These are phyloP conservation scores for Hemiscyllium ocellatum DNA, from an alignment of 2,113 vertebrate genomes.

Conservation along the genomic window DNA sequence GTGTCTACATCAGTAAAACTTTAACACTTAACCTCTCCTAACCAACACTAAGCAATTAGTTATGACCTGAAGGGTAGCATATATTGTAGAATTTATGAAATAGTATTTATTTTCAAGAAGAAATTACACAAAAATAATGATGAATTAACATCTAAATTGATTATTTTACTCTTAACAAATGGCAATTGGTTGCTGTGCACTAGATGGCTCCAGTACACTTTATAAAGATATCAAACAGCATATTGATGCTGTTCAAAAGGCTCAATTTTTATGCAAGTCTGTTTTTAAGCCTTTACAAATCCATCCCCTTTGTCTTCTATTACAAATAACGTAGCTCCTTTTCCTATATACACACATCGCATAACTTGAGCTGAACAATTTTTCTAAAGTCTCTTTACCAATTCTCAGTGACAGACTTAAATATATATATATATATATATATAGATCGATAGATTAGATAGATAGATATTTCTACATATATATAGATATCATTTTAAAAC, in stretches of 20 bases:
- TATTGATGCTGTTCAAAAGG: background rate
- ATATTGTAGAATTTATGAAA: background rate
- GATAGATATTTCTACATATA: no score
- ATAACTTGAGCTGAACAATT: background rate
- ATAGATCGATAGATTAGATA: no score
- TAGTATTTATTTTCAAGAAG: background rate
- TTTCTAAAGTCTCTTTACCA: background rate
- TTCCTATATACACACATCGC: background rate
- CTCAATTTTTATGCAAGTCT: background rate
- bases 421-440: background rate
- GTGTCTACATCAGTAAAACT: background rate
- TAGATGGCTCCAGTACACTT: slow-evolving; percentile 29
- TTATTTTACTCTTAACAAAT: background rate
- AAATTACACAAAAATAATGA: background rate
- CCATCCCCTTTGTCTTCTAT: background rate
- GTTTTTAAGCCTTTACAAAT: background rate
- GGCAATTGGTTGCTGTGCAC: background rate
- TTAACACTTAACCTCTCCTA: background rate
- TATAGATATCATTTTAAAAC: background rate
- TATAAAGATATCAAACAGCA: background rate
- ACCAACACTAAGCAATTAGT: background rate
- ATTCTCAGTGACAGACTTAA: background rate
- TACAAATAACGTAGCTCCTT: background rate
- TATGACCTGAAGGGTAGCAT: background rate
- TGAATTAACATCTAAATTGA: background rate